Evolutionary conservation across 2,797 vertebrate genomes (phyloP).

Genomic region (Pseudocheirus occidentalis): DNA sequence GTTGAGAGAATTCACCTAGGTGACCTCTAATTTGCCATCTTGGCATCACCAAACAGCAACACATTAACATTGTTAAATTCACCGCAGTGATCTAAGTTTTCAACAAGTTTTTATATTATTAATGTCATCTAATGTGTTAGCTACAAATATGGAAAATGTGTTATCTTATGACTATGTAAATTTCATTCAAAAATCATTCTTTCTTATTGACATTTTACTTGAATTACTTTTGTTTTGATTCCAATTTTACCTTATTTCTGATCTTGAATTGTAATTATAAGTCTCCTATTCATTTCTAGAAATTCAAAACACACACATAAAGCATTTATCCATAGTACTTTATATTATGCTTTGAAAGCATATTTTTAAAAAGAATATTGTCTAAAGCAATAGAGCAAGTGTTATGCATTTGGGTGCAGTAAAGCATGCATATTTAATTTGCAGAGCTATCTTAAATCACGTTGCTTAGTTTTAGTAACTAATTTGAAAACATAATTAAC

Average conservation of each 20-base stretch:
- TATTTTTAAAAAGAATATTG: background rate
- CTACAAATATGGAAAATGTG: background rate
- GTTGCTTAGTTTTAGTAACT: background rate
- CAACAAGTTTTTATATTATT: no score
- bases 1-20: no score
- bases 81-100: no score
- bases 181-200: background rate
- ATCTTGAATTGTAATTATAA: background rate
- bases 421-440: background rate
- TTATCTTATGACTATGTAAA: background rate
- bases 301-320: background rate
- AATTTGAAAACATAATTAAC: background rate
- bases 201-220: background rate
- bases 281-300: background rate
- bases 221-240: background rate
- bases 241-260: background rate
- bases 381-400: background rate
- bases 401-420: background rate
- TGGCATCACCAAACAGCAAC: no score
- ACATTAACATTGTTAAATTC: no score
- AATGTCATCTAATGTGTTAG: background rate
- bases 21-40: no score
- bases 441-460: background rate
- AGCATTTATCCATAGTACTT: background rate
- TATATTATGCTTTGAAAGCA: background rate